Evolutionary conservation across 1,140 invertebrate genomes (phyloP).

Genomic region (Drosophila sp.): DNA sequence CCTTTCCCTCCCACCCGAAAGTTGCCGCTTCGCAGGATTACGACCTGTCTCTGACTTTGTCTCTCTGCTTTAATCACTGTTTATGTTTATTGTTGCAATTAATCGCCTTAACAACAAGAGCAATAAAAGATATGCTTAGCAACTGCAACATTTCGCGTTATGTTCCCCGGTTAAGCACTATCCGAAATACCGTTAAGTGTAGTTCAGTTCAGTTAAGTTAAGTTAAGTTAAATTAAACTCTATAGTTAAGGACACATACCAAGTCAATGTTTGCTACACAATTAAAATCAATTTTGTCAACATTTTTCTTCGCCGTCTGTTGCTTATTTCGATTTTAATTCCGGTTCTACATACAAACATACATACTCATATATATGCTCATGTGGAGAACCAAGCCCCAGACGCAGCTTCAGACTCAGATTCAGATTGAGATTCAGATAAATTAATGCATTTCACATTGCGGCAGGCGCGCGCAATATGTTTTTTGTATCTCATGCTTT

Average conservation of each 20-base stretch:
- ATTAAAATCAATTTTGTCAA: slow-evolving; percentile 78
- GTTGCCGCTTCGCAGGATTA: slow-evolving; percentile 8
- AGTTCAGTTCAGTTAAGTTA: background rate
- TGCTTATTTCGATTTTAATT: slow-evolving; percentile 45
- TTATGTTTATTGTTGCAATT: slow-evolving; percentile 73
- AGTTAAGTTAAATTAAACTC: no score
- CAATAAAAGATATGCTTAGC: slow-evolving; percentile 37
- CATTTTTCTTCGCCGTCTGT: slow-evolving; percentile 59
- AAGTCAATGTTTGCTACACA: slow-evolving; percentile 66
- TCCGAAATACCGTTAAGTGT: slow-evolving; percentile 21
- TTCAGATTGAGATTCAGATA: slow-evolving; percentile 35
- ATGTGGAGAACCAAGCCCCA: slow-evolving; percentile 57
- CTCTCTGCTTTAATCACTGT: slow-evolving; percentile 72
- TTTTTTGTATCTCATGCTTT: no score
- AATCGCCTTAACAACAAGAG: slow-evolving; percentile 46
- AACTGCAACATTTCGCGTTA: slow-evolving; percentile 17
- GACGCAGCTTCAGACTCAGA: slow-evolving; percentile 13
- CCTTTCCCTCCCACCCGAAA: background rate
- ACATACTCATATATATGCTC: slow-evolving; percentile 4
- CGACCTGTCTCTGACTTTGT: slow-evolving; percentile 1
- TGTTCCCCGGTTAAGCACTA: background rate
- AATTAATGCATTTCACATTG: slow-evolving; percentile 78
- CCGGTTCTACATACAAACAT: slow-evolving; percentile 57
- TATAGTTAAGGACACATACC: slow-evolving; percentile 76
- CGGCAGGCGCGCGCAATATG: slow-evolving; percentile 66